These are phyloP conservation scores for Philaethria dido DNA, from an alignment of 2,888 invertebrate species.

Conservation along the genomic window DNA sequence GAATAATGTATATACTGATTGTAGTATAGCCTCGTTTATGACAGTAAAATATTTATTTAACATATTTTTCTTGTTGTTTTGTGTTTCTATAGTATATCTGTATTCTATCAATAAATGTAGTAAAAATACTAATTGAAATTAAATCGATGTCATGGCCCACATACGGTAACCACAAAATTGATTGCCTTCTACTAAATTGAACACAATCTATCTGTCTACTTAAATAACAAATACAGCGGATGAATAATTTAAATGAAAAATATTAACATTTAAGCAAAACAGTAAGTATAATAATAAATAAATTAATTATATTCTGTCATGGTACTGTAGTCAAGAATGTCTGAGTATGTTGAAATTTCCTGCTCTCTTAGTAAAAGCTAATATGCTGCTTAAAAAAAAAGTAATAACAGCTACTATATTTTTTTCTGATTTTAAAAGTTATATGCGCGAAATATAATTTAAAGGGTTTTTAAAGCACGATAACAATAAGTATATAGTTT, in stretches of 20 bases:
- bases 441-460: no score
- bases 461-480: no score
- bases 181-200: conserved; percentile 20
- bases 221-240: not conserved
- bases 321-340: no score
- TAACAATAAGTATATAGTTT: no score
- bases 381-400: no score
- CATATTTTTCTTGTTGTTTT: not conserved
- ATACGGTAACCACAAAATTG: conserved; percentile 13
- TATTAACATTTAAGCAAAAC: not conserved
- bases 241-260: not conserved
- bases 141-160: not conserved
- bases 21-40: not conserved
- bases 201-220: not conserved
- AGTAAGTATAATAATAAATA: not conserved
- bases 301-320: no score
- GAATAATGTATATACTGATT: no score
- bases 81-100: not conserved
- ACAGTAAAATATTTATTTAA: not conserved
- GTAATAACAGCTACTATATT: no score
- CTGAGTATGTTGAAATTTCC: no score
- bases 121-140: not conserved
- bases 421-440: no score
- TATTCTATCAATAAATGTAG: not conserved
- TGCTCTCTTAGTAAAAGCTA: no score